Percentiles rank a stretch among this genome's conserved stretches.
Conservation (phyloP, 2,113 vertebrate genomes). For the Micronycteris hirsuta region DNA sequence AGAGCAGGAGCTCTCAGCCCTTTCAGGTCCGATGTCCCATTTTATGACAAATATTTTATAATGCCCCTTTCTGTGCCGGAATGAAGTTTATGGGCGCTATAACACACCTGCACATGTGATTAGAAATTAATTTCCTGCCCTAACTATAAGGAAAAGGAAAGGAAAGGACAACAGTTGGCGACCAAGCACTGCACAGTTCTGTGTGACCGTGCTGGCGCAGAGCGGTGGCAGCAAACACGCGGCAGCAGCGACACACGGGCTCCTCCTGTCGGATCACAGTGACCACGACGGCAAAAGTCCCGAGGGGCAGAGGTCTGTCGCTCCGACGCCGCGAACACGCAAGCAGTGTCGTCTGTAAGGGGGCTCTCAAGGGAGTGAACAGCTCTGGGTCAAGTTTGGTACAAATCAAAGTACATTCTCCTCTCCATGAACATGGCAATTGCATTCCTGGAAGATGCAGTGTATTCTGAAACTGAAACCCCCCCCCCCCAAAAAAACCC, state of each 20-base stretch:
- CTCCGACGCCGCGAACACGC: neutral
- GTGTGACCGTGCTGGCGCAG: neutral
- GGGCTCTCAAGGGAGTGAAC: neutral
- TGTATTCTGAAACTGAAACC: neutral
- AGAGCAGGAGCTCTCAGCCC: neutral
- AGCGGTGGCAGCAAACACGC: neutral
- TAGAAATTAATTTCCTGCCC: neutral
- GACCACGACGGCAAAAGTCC: neutral
- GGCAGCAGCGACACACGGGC: neutral
- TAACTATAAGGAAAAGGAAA: neutral
- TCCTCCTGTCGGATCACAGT: accelerated
- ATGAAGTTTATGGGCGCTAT: neutral
- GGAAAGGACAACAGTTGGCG: neutral
- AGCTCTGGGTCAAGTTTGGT: neutral
- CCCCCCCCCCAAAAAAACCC: too few species aligned
- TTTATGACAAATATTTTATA: neutral
- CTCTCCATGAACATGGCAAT: neutral
- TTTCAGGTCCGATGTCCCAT: neutral
- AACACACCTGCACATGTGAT: neutral
- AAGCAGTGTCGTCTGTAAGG: neutral
- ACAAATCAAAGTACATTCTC: neutral
- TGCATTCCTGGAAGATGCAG: neutral
- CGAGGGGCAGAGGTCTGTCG: accelerated
- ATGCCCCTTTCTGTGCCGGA: neutral
- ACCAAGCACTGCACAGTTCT: neutral